Percentiles rank a stretch among this genome's conserved stretches.
phyloP scores from a whole-genome alignment of 1,140 invertebrate genomes.

The Cotesia chilonis region DNA sequence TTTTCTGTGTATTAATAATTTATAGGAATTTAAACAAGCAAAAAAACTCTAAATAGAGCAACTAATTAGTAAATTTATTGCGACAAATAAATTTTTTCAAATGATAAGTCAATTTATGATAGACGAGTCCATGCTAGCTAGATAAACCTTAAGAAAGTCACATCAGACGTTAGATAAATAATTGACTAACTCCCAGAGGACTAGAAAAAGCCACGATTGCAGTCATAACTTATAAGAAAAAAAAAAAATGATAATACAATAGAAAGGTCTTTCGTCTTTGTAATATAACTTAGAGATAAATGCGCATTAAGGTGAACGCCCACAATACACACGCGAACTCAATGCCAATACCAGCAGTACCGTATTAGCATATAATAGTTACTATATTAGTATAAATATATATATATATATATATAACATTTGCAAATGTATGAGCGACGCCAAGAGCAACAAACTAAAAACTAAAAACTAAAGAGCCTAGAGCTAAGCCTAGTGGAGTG shows the following conservation, averaged over 20 bases:
- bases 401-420: background rate
- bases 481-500: background rate
- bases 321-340: constrained; percentile 24
- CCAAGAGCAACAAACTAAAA: constrained; percentile 23
- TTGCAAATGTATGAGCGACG: background rate
- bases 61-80: too few species aligned
- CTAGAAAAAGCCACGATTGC: too few species aligned
- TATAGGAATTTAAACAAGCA: too few species aligned
- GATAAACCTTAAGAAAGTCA: constrained; percentile 1
- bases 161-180: background rate
- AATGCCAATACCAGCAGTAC: background rate
- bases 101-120: background rate
- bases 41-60: too few species aligned
- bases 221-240: too few species aligned
- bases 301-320: constrained; percentile 19
- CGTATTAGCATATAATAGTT: background rate
- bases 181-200: too few species aligned
- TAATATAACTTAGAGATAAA: constrained; percentile 5
- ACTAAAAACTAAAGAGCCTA: background rate
- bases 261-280: background rate
- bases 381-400: too few species aligned
- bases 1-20: too few species aligned
- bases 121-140: background rate
- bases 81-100: too few species aligned
- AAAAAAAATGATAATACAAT: constrained; percentile 3